Base-by-base conservation (phyloP, 2,888 invertebrate genomes). In the Eupsilia transversa region DNA sequence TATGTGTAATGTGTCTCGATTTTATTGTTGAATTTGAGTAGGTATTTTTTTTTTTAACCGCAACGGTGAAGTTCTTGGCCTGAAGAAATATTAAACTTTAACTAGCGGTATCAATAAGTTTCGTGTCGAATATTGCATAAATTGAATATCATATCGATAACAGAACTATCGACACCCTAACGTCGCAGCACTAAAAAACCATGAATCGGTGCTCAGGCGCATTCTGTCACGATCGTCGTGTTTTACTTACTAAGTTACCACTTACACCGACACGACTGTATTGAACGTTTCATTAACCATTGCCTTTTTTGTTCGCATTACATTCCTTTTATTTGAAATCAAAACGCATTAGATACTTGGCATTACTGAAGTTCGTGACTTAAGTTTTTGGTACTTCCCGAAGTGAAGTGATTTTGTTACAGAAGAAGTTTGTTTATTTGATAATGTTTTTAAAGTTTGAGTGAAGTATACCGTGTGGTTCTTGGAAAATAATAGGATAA, bases 141-240 rank as follows among this genome's bases (percentile, higher is more conserved):
- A 41, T 59, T n/a, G n/a, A 10, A 33, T 20, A 41, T 14, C 9
- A n/a, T 61, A 65, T 79, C 76, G 82, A 83, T 74, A 75, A 10
- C 41, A 54, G 1, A 56, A 79, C 33, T 54, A 54, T 82, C 82
- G 86, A 83, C 10, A 79, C 38, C 23, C 30, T 56, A 30, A 59
- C 41, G 76, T 74, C 71, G 1, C 90, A 86, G 49, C 91, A 84
- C 90, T 91, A 88, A 41, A 61, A 63, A 70, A 69, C 7, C 87
- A 84, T 86, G 88, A 83, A 87, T 88, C 77, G 83, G 84, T 87
- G 87, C 88, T 88, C 89, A 89, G 67, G 91, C 93, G 94, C 94
- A 94, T 94, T 93, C 89, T 93, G 86, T 94, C 94, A 94, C 94
- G 94, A 93, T 89, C 89, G 87, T 80, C 83, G 86, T 82, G 81